A percentile compares a stretch with the other conserved stretches of the same genome.
These are phyloP conservation scores for Thaumetopoea pityocampa DNA, from an alignment of 1,140 invertebrate species.

Conservation along the genomic window DNA sequence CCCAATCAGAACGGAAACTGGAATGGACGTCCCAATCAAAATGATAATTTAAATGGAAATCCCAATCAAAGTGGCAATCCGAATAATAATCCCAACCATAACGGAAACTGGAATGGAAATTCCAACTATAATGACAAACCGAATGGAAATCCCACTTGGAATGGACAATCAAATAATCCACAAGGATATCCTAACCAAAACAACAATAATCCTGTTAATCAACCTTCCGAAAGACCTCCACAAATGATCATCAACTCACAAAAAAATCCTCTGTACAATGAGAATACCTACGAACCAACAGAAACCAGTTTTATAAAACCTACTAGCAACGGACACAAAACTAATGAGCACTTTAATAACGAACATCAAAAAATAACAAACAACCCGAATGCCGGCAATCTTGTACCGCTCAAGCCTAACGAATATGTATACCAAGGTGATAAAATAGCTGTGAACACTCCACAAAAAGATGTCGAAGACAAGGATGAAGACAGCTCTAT, in stretches of 20 bases:
- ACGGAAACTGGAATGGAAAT: slow-evolving; percentile 5
- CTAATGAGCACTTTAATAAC: slow-evolving; percentile 13
- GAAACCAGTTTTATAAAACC: slow-evolving; percentile 4
- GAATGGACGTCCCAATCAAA: slow-evolving; percentile 1
- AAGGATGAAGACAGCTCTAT: slow-evolving; percentile 40
- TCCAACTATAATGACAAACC: too few relatives aligned
- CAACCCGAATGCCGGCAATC: slow-evolving; percentile 21
- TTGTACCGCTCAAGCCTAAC: slow-evolving; percentile 33
- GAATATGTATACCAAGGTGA: slow-evolving; percentile 25
- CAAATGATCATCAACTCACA: too few relatives aligned
- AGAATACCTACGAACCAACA: too few relatives aligned
- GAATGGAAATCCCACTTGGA: too few relatives aligned
- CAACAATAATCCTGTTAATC: slow-evolving; percentile 2
- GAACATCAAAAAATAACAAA: slow-evolving; percentile 18
- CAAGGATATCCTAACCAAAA: neutral
- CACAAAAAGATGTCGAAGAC: slow-evolving; percentile 46
- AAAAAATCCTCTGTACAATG: too few relatives aligned
- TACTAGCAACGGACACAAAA: slow-evolving; percentile 9
- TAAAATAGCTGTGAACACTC: slow-evolving; percentile 28
- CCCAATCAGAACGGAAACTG: neutral
- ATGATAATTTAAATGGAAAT: neutral
- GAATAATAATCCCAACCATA: slow-evolving; percentile 6
- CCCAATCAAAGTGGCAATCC: neutral
- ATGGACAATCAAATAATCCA: neutral
- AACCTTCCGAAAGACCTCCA: neutral